These are phyloP conservation scores for Lathronympha strigana DNA, from an alignment of 2,888 invertebrate species.

Conservation along the genomic window DNA sequence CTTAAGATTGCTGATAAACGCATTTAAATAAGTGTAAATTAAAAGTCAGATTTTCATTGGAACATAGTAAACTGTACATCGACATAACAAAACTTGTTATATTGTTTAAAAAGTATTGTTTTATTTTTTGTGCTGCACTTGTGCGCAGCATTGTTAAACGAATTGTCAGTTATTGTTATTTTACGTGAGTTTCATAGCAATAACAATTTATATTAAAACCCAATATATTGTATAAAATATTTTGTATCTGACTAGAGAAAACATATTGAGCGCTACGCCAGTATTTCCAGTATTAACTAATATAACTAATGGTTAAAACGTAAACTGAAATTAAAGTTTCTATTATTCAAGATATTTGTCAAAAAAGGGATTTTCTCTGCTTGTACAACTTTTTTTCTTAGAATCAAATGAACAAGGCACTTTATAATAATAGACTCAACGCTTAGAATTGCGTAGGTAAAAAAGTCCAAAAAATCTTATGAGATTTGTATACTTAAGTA, in stretches of 20 bases:
- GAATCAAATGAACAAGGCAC: not conserved
- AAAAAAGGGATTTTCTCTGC: not conserved
- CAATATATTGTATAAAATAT: conserved; percentile 16
- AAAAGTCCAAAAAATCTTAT: too few relatives aligned
- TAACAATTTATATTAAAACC: conserved; percentile 37
- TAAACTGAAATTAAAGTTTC: conserved; percentile 25
- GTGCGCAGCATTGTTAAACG: conserved; percentile 16
- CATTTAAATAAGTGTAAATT: conserved; percentile 23
- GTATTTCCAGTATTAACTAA: conserved; percentile 30
- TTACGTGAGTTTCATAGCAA: conserved; percentile 33
- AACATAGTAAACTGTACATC: not conserved
- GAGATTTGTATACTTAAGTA: too few relatives aligned
- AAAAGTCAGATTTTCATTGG: conserved; percentile 12
- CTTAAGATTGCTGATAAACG: not conserved
- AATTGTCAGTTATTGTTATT: conserved; percentile 38
- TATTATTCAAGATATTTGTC: not conserved
- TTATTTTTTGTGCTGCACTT: conserved; percentile 14
- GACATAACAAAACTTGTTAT: conserved; percentile 16
- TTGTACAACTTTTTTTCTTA: not conserved
- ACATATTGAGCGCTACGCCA: not conserved
- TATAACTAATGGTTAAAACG: conserved; percentile 18
- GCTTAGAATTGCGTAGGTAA: not conserved
- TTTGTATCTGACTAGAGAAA: conserved; percentile 25
- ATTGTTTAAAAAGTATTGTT: conserved; percentile 20
- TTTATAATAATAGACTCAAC: not conserved